These are phyloP conservation scores for Leptarthrus brevirostris DNA, from an alignment of 2,888 invertebrate species.

Conservation along the genomic window DNA sequence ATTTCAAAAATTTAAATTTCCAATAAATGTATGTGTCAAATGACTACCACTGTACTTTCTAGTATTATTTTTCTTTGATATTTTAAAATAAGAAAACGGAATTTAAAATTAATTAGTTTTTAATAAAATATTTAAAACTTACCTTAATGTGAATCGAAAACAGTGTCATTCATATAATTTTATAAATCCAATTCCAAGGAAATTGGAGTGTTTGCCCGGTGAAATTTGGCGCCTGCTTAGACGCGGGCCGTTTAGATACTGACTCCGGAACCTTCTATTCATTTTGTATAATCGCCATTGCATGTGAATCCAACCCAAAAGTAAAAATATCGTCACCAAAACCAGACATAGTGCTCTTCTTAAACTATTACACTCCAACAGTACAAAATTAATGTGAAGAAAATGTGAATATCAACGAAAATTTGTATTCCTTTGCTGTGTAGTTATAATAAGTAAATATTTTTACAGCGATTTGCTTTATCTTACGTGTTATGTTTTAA, in stretches of 20 bases:
- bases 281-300: constrained; percentile 60
- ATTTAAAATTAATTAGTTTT: too few relatives aligned
- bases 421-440: neutral
- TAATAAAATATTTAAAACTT: constrained; percentile 29
- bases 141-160: constrained; percentile 51
- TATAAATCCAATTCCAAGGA: constrained; percentile 52
- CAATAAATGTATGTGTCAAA: too few relatives aligned
- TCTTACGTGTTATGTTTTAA: constrained; percentile 13
- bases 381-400: constrained; percentile 2
- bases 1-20: too few relatives aligned
- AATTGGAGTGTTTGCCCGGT: constrained; percentile 53
- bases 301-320: constrained; percentile 49
- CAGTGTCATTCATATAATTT: constrained; percentile 55
- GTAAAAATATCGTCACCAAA: constrained; percentile 29
- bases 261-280: constrained; percentile 58
- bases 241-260: constrained; percentile 51
- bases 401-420: neutral
- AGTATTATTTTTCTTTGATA: too few relatives aligned
- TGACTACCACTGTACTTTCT: too few relatives aligned
- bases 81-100: too few relatives aligned
- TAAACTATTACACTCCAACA: constrained; percentile 19
- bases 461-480: neutral
- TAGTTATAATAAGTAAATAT: neutral
- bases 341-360: constrained; percentile 45
- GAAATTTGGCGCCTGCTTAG: constrained; percentile 51